Conservation (phyloP, 2,113 vertebrate genomes). For the Mus pahari region DNA sequence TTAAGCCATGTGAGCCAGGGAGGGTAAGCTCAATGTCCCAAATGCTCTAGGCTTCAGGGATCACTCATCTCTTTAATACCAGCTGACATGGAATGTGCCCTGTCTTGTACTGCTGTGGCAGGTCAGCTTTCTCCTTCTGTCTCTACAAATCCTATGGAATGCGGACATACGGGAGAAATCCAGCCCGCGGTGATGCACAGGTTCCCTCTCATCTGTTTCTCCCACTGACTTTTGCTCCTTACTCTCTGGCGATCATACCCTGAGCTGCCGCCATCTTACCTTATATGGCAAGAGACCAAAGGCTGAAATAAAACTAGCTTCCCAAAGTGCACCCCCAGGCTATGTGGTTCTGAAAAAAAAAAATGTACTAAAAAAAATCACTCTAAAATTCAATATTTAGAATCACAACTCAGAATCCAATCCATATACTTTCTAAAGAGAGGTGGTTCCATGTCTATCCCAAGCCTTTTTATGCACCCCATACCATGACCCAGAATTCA, state of each 20-base stretch:
- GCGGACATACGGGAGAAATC: constrained; percentile 14
- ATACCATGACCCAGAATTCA: background rate
- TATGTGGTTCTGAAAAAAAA: background rate
- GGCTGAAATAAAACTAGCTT: background rate
- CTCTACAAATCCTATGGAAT: constrained; percentile 45
- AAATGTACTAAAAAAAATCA: too few species aligned
- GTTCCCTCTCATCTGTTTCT: background rate
- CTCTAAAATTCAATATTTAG: background rate
- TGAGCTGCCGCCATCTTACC: background rate
- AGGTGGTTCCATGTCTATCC: background rate
- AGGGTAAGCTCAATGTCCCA: background rate
- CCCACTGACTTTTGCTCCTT: background rate
- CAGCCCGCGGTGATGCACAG: background rate
- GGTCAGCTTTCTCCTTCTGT: background rate
- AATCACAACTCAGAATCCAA: background rate
- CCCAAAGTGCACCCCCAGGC: background rate
- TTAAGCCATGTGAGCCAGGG: background rate
- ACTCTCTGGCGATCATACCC: background rate
- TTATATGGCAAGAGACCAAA: background rate
- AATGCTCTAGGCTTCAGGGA: background rate
- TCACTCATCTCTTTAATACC: constrained; percentile 47
- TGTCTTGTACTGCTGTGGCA: background rate
- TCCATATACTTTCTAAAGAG: background rate
- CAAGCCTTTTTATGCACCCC: background rate
- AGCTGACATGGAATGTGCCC: background rate